phyloP scores from a whole-genome alignment of 1,140 invertebrate species.

The Brachionus koreanus region DNA sequence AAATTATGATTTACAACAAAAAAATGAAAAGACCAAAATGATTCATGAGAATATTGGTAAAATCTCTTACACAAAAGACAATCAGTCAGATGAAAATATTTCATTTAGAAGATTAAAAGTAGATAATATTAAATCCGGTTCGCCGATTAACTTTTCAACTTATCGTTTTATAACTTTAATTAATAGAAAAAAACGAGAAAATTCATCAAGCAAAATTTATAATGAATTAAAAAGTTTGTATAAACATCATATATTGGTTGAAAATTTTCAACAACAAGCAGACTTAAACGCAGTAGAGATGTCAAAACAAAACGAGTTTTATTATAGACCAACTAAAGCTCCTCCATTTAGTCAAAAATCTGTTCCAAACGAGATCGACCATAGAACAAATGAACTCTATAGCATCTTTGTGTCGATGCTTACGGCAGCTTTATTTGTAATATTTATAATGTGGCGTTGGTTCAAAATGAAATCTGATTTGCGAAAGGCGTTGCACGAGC shows the following conservation, averaged over 20 bases:
- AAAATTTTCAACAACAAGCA: neutral
- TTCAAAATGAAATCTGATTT: conserved; percentile 33
- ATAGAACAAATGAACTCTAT: conserved; percentile 25
- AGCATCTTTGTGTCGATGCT: conserved; percentile 29
- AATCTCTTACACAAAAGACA: neutral
- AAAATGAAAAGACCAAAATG: no score
- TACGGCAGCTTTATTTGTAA: conserved; percentile 29
- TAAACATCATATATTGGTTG: neutral
- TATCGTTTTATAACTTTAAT: neutral
- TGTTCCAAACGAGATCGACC: neutral
- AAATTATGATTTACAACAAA: no score
- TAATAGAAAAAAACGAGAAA: neutral
- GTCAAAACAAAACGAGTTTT: neutral
- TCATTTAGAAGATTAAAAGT: neutral
- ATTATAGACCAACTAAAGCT: neutral
- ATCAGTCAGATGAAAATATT: neutral
- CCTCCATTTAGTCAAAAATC: neutral
- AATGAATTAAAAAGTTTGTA: neutral
- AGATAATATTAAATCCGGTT: neutral
- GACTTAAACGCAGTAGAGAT: neutral
- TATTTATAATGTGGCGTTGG: conserved; percentile 43
- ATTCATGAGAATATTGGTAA: no score
- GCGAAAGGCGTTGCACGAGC: conserved; percentile 12
- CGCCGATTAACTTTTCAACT: neutral
- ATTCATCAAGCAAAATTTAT: neutral